Evolutionary conservation across 2,113 vertebrate genomes (phyloP).

Genomic region (Anoura caudifer): DNA sequence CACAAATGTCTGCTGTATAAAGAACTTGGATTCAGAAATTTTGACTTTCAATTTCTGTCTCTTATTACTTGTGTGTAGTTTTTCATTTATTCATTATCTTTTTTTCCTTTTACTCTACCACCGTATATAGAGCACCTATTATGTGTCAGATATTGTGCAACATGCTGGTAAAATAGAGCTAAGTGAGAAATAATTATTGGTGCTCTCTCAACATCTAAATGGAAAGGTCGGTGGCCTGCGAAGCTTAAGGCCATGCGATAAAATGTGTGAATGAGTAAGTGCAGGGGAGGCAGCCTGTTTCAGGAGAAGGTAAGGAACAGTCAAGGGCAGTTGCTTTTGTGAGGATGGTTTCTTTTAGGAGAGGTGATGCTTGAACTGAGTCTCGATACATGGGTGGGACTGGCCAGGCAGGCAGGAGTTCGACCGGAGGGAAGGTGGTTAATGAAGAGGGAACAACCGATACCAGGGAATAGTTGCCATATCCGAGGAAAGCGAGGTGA

Average conservation of each 20-base stretch:
- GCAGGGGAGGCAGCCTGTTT: not conserved
- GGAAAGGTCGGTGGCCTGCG: accelerated
- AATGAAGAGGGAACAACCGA: not conserved
- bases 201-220: not conserved
- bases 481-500: not conserved
- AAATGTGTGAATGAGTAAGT: not conserved
- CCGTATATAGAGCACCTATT: not conserved
- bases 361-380: not conserved
- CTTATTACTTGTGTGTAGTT: not conserved
- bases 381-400: not conserved
- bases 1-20: not conserved
- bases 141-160: not conserved
- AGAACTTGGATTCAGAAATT: not conserved
- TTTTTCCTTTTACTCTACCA: not conserved
- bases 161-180: not conserved
- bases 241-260: not conserved
- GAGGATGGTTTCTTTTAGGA: not conserved
- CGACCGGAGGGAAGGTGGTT: not conserved
- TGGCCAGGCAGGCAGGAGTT: not conserved
- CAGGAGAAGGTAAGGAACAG: not conserved
- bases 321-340: not conserved
- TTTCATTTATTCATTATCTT: not conserved
- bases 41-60: not conserved
- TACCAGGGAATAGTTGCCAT: not conserved
- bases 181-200: not conserved